A percentile compares a stretch with the other conserved stretches of the same genome.
Evolutionary conservation across 92 coral and sea anemone genomes (phyloP).

Genomic region (Micromussa lordhowensis): DNA sequence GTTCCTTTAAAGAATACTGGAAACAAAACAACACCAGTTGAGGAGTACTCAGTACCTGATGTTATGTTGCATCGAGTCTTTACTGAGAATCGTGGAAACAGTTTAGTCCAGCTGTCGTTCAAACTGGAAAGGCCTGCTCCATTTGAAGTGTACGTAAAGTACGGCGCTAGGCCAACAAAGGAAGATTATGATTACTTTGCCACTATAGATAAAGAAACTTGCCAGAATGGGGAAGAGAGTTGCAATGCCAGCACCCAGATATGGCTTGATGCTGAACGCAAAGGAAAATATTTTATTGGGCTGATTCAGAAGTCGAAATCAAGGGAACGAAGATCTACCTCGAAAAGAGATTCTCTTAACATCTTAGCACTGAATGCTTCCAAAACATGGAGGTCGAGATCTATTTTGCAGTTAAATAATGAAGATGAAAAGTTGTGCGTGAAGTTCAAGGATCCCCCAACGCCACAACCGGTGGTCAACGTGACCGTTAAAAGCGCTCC

Average conservation of each 20-base stretch:
- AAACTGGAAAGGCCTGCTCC: background rate
- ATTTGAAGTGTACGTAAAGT: constrained; percentile 21
- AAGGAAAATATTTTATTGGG: constrained; percentile 27
- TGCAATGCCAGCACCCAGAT: constrained; percentile 4
- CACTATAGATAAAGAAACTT: constrained; percentile 4
- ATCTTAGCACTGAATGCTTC: background rate
- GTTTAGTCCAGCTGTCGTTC: background rate
- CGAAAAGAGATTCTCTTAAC: no score
- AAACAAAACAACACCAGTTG: background rate
- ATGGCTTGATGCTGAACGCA: constrained; percentile 27
- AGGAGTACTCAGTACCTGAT: constrained; percentile 25
- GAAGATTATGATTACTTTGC: constrained; percentile 5
- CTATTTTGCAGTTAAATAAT: background rate
- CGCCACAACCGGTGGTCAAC: background rate
- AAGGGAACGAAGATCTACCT: background rate
- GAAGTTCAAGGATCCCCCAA: constrained; percentile 46
- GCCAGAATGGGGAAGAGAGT: background rate
- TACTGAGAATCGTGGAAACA: background rate
- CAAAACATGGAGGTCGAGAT: background rate
- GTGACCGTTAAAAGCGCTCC: constrained; percentile 22
- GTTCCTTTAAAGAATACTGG: background rate
- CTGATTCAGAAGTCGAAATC: background rate
- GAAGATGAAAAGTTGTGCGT: constrained; percentile 36
- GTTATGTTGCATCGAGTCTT: constrained; percentile 18
- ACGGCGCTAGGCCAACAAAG: constrained; percentile 18